Evolutionary conservation across 2,797 vertebrate genomes (phyloP), one percentile per base, ranked within the genome.

Genomic region (Eulemur rubriventer): DNA sequence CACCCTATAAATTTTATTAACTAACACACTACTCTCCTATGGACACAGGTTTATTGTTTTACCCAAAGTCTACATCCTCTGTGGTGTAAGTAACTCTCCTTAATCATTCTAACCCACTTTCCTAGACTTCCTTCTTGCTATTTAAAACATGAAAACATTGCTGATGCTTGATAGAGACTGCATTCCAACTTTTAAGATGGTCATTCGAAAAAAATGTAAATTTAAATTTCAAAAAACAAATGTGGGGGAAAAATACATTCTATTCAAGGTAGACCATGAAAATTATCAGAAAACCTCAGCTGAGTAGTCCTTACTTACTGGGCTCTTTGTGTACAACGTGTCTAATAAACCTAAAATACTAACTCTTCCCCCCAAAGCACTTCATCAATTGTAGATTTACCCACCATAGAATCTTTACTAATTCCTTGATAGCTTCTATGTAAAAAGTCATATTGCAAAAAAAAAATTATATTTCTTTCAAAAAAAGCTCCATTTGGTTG

Each of bases 1-100:
- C 67, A 85, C 11, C 59, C 24, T 41, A 30, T 63, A 70, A 48
- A 96, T n/a, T 92, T 86, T 86, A 85, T 86, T 81, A 96, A 43
- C 50, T 89, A 82, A 46, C 38, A 65, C 12, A 80, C 14, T 84
- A 67, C 59, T 82, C 46, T 95, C 57, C 61, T 72, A 30, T 26
- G 70, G 38, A 89, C 20, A 89, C 7, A 75, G 18, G 59, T 76
- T 84, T 55, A 90, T 9, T 61, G 5, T 59, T 93, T 73, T 79
- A 79, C 33, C 33, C 20, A 33, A 88, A 48, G 43, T 28, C 28
- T 10, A 0, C 35, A 16, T 41, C 38, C 28, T 46, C 35, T 61
- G n/a, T 82, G 65, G 24, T 33, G 14, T 59, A 90, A 52, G 22
- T 73, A 76, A 87, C 13, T 82, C 69, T 93, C 24, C 55, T 69